These are phyloP conservation scores for Peromyscus attwateri DNA, from an alignment of 2,797 vertebrate species.

Conservation along the genomic window DNA sequence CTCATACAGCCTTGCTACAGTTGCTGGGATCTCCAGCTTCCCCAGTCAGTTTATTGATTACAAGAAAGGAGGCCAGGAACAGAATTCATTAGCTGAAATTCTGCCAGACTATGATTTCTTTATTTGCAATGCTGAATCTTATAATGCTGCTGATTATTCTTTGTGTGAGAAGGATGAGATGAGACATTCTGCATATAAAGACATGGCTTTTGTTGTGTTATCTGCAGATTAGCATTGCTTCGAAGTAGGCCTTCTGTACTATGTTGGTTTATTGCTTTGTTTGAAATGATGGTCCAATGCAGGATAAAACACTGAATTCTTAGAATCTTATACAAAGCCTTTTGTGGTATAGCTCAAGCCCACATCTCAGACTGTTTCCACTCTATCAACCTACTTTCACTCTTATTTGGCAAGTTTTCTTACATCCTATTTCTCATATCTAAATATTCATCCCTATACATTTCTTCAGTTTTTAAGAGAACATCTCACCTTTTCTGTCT, in stretches of 20 bases:
- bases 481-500: not conserved
- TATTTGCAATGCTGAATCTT: constrained; percentile 27
- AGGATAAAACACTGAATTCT: constrained; percentile 50
- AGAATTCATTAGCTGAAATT: constrained; percentile 32
- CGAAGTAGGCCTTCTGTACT: not conserved
- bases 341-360: not conserved
- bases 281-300: not conserved
- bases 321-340: not conserved
- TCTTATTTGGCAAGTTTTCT: not conserved
- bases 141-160: constrained; percentile 28
- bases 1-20: not conserved
- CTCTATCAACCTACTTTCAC: not conserved
- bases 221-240: constrained; percentile 42
- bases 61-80: not conserved
- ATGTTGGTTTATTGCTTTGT: not conserved
- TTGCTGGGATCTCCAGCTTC: not conserved
- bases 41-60: not conserved
- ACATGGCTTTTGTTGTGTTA: constrained; percentile 27
- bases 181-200: not conserved
- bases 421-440: not conserved
- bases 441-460: not conserved
- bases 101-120: constrained; percentile 55
- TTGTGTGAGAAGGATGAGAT: constrained; percentile 11
- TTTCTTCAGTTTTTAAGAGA: constrained; percentile 6
- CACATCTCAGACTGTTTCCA: not conserved